Percentiles rank a stretch among this genome's conserved stretches.
Conservation (phyloP, 2,113 vertebrate genomes). For the Hippocampus abdominalis region DNA sequence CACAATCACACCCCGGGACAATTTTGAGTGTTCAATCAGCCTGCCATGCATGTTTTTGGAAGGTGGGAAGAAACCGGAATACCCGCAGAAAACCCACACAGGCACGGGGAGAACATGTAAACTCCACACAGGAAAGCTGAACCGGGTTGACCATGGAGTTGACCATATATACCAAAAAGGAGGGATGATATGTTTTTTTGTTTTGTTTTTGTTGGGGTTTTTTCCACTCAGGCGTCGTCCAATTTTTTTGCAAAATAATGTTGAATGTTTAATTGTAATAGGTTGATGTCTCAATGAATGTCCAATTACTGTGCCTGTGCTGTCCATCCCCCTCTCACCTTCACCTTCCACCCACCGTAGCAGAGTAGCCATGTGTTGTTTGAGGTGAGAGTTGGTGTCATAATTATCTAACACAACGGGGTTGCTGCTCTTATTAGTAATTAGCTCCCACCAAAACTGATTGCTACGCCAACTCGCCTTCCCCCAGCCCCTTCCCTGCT, state of each 20-base stretch:
- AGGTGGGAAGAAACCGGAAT: too few species aligned
- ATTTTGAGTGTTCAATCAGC: too few species aligned
- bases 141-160: too few species aligned
- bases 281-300: not conserved
- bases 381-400: slow-evolving; percentile 83
- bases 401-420: slow-evolving; percentile 90
- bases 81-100: too few species aligned
- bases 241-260: not conserved
- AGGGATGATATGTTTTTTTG: not conserved
- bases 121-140: too few species aligned
- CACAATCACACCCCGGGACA: too few species aligned
- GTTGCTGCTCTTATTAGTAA: slow-evolving; percentile 94
- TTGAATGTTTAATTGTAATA: not conserved
- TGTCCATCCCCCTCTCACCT: not conserved
- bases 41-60: too few species aligned
- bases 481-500: slow-evolving; percentile 68
- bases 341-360: slow-evolving; percentile 69
- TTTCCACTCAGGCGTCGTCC: not conserved
- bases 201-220: not conserved
- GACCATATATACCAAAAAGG: not conserved
- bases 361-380: slow-evolving; percentile 71
- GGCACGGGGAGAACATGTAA: too few species aligned
- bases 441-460: slow-evolving; percentile 92
- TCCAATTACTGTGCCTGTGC: slow-evolving; percentile 25
- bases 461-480: slow-evolving; percentile 71